Percentiles rank a stretch among this genome's conserved stretches.
phyloP scores from a whole-genome alignment of 2,888 invertebrate genomes.

The Glaucopsyche alexis region DNA sequence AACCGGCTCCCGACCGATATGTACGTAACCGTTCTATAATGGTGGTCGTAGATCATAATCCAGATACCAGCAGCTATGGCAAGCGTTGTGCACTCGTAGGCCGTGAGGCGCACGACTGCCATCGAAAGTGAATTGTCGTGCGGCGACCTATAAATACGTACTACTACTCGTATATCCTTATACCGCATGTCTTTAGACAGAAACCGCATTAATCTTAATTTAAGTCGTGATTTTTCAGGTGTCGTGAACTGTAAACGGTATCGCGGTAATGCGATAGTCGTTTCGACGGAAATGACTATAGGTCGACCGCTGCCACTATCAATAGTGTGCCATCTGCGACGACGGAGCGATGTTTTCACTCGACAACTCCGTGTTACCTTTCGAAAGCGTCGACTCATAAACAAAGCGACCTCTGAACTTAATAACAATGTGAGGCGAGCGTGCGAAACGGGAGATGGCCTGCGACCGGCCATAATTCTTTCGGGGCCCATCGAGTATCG shows the following conservation, averaged over 20 bases:
- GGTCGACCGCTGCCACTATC: slow-evolving; percentile 71
- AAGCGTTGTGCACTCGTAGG: slow-evolving; percentile 63
- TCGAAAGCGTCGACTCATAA: slow-evolving; percentile 76
- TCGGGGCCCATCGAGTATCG: slow-evolving; percentile 60
- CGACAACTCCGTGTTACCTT: slow-evolving; percentile 72
- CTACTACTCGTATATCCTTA: slow-evolving; percentile 28
- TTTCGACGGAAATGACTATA: slow-evolving; percentile 38
- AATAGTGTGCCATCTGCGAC: slow-evolving; percentile 74
- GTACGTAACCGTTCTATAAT: slow-evolving; percentile 65
- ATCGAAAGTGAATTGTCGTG: slow-evolving; percentile 74
- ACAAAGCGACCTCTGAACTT: slow-evolving; percentile 78
- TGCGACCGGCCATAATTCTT: slow-evolving; percentile 73
- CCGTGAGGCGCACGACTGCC: slow-evolving; percentile 67
- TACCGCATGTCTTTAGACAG: slow-evolving; percentile 59
- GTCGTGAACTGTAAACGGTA: not conserved
- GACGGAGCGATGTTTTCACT: slow-evolving; percentile 70
- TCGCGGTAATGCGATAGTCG: not conserved
- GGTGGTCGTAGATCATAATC: slow-evolving; percentile 68
- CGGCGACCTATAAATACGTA: slow-evolving; percentile 38
- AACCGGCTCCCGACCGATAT: slow-evolving; percentile 69
- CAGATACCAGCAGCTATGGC: slow-evolving; percentile 67
- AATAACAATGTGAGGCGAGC: slow-evolving; percentile 76
- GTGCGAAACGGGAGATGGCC: slow-evolving; percentile 77
- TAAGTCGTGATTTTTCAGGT: slow-evolving; percentile 7
- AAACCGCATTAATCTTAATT: slow-evolving; percentile 32